Evolutionary conservation across 2,888 invertebrate species (phyloP), one percentile per base, ranked within the genome.

Genomic region (Gortyna flavago): DNA sequence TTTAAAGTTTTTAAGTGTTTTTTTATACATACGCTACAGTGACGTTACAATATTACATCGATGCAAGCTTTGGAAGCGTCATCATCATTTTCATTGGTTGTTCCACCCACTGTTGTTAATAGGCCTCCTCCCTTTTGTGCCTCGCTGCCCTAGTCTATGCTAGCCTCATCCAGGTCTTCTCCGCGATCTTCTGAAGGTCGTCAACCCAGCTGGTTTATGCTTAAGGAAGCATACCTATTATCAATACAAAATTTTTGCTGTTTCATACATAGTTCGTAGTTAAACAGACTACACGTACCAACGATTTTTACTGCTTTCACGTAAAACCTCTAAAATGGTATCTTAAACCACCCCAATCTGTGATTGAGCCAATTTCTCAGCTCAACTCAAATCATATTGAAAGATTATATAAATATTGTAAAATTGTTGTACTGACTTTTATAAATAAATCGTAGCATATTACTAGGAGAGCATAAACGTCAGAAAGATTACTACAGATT

Each of bases 401-500:
- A 66, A 29, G 3, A 38, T 38, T 11, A 11, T 29, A 13, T 11
- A 41, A 71, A 67, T 18, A 66, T 16, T 25, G 8, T 13, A 16
- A 29, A 2, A 25, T 21, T 11, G n/a, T 64, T 70, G 25, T 38
- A 48, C 7, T 66, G 35, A 59, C 66, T 51, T 32, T 1, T 48
- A 77, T 67, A 51, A 83, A 77, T 67, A 51, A 83, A 83, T 83
- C 29, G 71, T 57, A 62, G n/a, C 38, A 73, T 61, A 57, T 51
- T 75, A 86, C 87, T 38, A 79, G 48, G 79, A 61, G 13, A 83
- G 41, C 75, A 84, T 84, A 83, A 75, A 67, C 69, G 38, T 75
- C 41, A 48, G 44, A 35, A 51, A 51, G 38, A 64, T 74, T 51
- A 35, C 21, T 51, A 29, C 44, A 48, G 29, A 77, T 83, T 83